Evolutionary conservation across 1,140 invertebrate species (phyloP), one percentile per base, ranked within the genome.

Genomic region (Drosophila lowei): DNA sequence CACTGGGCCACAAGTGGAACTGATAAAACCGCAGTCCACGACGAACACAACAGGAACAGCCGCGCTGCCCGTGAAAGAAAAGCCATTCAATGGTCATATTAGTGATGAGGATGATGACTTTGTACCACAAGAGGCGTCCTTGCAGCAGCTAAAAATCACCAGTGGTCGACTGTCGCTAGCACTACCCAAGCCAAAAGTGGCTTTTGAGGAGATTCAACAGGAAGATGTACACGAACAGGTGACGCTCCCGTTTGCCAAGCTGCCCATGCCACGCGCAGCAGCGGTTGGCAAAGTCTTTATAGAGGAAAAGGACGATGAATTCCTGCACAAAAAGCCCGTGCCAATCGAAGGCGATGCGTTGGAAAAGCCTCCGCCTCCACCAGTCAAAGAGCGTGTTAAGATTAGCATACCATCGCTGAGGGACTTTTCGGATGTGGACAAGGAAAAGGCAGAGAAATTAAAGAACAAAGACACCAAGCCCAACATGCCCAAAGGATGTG

Each of bases 231-330:
- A 81, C 23, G 64, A 75, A 6, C 41, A 77, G 18, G 61, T 85
- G 15, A 54, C 77, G 0, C 53, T 77, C 34, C 72, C 65, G 0
- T 91, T 91, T 76, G 71, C 75, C 9, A 84, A 78, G 16, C 63
- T 91, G 0, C 90, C 90, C 0, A 70, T 73, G 62, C 90, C 90
- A 34, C 65, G 64, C 2, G 43, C 44, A 28, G 13, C 42, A 41
- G 6, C 21, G 2, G 6, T 13, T 1, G 48, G 28, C 30, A 48
- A 46, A 18, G 11, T 41, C 4, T 34, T 64, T 2, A 78, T 93
- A 13, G 88, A 92, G 59, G 93, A 94, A 68, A 92, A 92, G 46
- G 93, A 93, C 73, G 93, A 94, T 89, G 93, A 94, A 77, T 93
- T 93, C 74, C 62, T 94, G n/a, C 92, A 92, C 57, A 94, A 93